Evolutionary conservation across 2,888 invertebrate species (phyloP), one percentile per base, ranked within the genome.

Genomic region (Aquatica leii): DNA sequence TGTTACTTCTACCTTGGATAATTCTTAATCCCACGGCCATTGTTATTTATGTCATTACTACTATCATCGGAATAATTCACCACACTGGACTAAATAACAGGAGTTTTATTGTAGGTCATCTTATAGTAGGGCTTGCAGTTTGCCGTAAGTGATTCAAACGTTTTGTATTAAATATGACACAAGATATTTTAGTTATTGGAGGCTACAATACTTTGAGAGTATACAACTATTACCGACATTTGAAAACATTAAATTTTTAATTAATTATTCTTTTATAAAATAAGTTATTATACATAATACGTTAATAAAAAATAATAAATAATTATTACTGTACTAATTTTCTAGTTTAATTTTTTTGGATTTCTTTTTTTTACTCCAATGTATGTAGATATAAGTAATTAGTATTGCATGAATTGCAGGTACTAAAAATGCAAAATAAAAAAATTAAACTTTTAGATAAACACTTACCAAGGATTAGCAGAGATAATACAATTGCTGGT

Each of bases 201-300:
- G 68, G 68, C 20, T 80, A 79, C 69, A 77, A 78, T 59, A 72
- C 78, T 12, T 61, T 77, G 3, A 73, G 74, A 1, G 81, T 81
- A 2, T 72, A 77, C 67, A 78, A 75, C 59, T 76, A 73, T 65
- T 79, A 76, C 71, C 76, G 74, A 59, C 77, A 79, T 56, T 66
- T 80, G 59, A 78, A 73, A 66, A 78, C 77, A 41, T 71, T 81
- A 15, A 80, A 81, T 66, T 81, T 81, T 69, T 81, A 76, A 31
- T 43, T 3, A 12, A 11, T 37, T 37, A 12, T 37, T 12, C 2
- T 3, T 6, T 3, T 5, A 12, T 5, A 37, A 12, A 37, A 12
- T 37, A 12, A 37, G 14, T 37, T 11, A 12, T 6, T 37, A 6
- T 12, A 37, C 9, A 37, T 5, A 37, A 3, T 37, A 37, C 37